Base-by-base conservation (phyloP, 2,888 invertebrate species). In the Idaea dimidiata region DNA sequence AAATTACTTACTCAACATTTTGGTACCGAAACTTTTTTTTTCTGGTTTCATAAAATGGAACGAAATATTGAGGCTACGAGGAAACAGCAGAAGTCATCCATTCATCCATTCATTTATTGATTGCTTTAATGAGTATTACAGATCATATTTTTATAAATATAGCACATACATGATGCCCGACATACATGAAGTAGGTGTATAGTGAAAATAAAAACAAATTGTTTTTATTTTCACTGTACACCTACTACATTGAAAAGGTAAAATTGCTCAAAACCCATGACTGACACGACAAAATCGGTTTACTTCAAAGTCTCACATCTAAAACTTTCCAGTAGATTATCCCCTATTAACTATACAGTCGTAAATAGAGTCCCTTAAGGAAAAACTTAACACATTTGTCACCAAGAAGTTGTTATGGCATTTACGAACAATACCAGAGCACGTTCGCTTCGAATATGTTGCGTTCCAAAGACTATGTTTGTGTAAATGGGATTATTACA, bases 361-460 rank as follows among this genome's bases (percentile, higher is more conserved):
- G 16, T n/a, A 6, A 55, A 55, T n/a, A 55, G 6, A 55, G 54
- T 60, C 67, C 66, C 67, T 66, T 67, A 69, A 68, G 71, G 69
- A 71, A 71, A 69, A 71, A 71, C 66, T 69, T 71, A 67, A 65
- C 68, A 60, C 71, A 71, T 71, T 71, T 67, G 63, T 71, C 71
- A 71, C 66, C 68, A 67, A 66, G 33, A 69, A 71, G 67, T 68
- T 71, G 69, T 71, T 71, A 69, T 69, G 69, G 43, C 43, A 10
- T 43, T 43, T 71, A 71, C 67, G 59, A 59, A 66, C 65, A 62
- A 65, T 66, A 67, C 64, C 69, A 61, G 65, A 59, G 66, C 63
- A 61, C 66, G 62, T 59, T 58, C 62, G 57, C 62, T 60, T 66
- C 59, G 60, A 63, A 59, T 63, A 61, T 62, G 59, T 63, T 58